Base-by-base conservation (phyloP, 2,797 vertebrate species). In the Sylvilagus floridanus region DNA sequence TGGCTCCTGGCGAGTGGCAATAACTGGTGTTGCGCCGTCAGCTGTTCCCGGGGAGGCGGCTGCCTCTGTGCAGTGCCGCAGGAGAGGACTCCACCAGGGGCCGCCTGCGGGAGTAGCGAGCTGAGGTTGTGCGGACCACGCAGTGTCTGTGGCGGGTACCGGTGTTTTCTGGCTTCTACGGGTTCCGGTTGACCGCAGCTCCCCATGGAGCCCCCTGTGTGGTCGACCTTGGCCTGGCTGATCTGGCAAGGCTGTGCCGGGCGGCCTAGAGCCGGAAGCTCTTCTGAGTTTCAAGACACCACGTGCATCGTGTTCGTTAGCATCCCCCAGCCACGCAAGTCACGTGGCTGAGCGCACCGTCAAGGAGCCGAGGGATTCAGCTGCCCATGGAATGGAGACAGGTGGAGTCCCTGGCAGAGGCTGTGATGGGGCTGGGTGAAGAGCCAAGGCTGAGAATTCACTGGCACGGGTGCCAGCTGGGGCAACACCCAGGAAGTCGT, bases 221-320 rank as follows among this genome's bases (percentile, higher is more conserved):
- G 50, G 50, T n/a, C 2, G 3, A 9, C 28, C 5, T 17, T 1
- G 4, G 65, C 16, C 2, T 0, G 12, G 37, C 62, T 19, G 14
- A 24, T 2, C 19, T 30, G 3, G 0, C 84, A 42, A n/a, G n/a
- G 35, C 28, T 6, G 14, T 50, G 50, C 50, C 8, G 4, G n/a
- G 35, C 16, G 24, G 71, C 35, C 32, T 42, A 22, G 11, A 47
- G 88, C 63, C 19, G 54, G 11, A 75, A 28, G 22, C 14, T 12
- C 24, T 73, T 63, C 78, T 54, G 16, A 42, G 12, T 81, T 66
- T 57, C 21, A 13, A 6, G 24, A 37, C 66, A 17, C 6, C 28
- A 30, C 26, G 47, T 32, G 50, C 30, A 8, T 82, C 4, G 0
- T 12, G 68, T 42, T 32, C 84, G 42, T 54, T 50, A 35, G 30